Evolutionary conservation across 2,113 vertebrate species (phyloP).

Genomic region (Dasypus novemcinctus): DNA sequence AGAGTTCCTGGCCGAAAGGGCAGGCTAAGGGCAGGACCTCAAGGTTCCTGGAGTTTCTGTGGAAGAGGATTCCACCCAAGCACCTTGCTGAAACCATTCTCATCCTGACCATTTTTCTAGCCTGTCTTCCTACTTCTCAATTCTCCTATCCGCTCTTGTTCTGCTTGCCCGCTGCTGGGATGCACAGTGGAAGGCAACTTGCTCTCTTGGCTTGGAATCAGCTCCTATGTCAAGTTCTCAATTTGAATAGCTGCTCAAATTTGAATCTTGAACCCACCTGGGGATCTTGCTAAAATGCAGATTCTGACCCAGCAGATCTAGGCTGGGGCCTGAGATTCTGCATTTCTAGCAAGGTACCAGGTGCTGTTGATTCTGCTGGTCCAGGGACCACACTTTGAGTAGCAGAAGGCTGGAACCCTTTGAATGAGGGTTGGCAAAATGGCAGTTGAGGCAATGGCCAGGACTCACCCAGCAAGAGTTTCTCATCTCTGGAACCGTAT

Average conservation of each 20-base stretch:
- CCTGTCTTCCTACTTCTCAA: background rate
- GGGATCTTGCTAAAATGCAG: background rate
- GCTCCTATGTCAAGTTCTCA: too few species aligned
- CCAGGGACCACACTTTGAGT: background rate
- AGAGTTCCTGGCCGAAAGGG: background rate
- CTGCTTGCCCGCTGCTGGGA: background rate
- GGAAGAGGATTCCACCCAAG: background rate
- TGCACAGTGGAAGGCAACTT: background rate
- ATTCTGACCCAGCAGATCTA: background rate
- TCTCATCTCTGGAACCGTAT: background rate
- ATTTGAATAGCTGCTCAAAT: background rate
- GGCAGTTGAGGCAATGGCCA: background rate
- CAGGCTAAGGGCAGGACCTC: background rate
- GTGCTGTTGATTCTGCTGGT: background rate
- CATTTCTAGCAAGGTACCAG: background rate
- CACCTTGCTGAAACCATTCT: background rate
- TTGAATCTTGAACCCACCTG: background rate
- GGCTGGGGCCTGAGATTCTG: background rate
- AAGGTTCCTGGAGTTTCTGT: background rate
- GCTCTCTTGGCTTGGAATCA: background rate
- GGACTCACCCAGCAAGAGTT: background rate
- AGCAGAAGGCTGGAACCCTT: background rate
- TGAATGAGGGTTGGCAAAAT: background rate
- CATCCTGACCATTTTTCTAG: background rate
- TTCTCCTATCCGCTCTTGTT: rapidly evolving